Evolutionary conservation across 1,140 invertebrate species (phyloP).

Genomic region (Apis dorsata): DNA sequence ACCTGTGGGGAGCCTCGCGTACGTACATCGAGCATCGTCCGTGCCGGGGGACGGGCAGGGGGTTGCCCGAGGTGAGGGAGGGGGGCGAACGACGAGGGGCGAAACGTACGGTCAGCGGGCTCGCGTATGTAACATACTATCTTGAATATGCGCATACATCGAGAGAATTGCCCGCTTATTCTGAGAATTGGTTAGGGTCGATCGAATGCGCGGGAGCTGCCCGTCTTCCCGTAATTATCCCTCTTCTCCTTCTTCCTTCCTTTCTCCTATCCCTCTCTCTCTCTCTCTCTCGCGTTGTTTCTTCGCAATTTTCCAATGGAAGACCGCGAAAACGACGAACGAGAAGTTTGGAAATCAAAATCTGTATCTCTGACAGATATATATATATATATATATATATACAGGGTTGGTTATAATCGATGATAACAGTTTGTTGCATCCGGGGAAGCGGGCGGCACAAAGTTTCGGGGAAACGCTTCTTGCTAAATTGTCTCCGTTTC

Average conservation of each 20-base stretch:
- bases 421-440: slow-evolving; percentile 7
- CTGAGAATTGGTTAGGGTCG: slow-evolving; percentile 75
- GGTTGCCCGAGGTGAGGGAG: slow-evolving; percentile 7
- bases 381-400: too few species aligned
- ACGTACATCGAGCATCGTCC: slow-evolving; percentile 60
- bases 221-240: slow-evolving; percentile 77
- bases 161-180: slow-evolving; percentile 73
- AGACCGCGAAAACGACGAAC: not conserved
- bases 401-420: slow-evolving; percentile 5
- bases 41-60: not conserved
- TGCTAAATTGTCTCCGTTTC: not conserved
- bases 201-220: slow-evolving; percentile 77
- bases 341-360: too few species aligned
- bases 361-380: too few species aligned
- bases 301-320: slow-evolving; percentile 19
- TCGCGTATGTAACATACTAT: slow-evolving; percentile 80
- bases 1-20: slow-evolving; percentile 75
- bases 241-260: slow-evolving; percentile 56
- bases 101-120: slow-evolving; percentile 73
- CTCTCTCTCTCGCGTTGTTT: not conserved
- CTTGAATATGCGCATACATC: slow-evolving; percentile 80
- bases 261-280: slow-evolving; percentile 27
- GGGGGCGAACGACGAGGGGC: slow-evolving; percentile 49
- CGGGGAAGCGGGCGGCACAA: not conserved
- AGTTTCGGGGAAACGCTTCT: not conserved